Conservation (phyloP, 1,140 invertebrate species). For the Bombus pyrosoma region DNA sequence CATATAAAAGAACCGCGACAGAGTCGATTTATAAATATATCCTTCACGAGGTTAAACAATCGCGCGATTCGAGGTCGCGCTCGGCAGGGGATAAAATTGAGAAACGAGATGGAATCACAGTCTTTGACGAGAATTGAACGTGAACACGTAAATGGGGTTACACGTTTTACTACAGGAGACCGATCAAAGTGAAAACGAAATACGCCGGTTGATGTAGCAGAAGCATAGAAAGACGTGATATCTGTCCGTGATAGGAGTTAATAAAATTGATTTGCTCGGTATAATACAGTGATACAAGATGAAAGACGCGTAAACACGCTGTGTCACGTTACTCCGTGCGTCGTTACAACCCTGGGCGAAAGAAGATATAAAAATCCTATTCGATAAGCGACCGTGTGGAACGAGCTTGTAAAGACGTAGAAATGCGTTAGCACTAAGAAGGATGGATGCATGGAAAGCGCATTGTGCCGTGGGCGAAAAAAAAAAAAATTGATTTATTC, state of each 20-base stretch:
- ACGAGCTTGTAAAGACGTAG: not conserved
- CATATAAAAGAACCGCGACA: too few relatives aligned
- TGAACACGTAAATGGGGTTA: constrained; percentile 17
- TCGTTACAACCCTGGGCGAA: not conserved
- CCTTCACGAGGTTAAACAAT: constrained; percentile 10
- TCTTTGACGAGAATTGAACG: constrained; percentile 27
- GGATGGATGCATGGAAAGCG: not conserved
- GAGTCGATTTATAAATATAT: constrained; percentile 29
- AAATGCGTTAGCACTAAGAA: not conserved
- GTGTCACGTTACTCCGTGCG: not conserved
- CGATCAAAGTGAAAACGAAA: constrained; percentile 38
- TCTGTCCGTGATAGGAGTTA: not conserved
- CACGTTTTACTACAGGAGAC: constrained; percentile 16
- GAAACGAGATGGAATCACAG: not conserved
- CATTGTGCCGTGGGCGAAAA: not conserved
- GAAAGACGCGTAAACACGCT: not conserved
- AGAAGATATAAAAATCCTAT: not conserved
- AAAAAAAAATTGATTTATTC: constrained; percentile 39
- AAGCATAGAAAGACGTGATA: not conserved
- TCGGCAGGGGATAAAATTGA: not conserved
- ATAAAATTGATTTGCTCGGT: constrained; percentile 26
- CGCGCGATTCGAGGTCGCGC: not conserved
- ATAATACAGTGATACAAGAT: not conserved
- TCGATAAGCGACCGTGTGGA: not conserved
- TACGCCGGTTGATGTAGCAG: not conserved